These are phyloP conservation scores for Drosophila histrio DNA, from an alignment of 2,888 invertebrate genomes.

Conservation along the genomic window DNA sequence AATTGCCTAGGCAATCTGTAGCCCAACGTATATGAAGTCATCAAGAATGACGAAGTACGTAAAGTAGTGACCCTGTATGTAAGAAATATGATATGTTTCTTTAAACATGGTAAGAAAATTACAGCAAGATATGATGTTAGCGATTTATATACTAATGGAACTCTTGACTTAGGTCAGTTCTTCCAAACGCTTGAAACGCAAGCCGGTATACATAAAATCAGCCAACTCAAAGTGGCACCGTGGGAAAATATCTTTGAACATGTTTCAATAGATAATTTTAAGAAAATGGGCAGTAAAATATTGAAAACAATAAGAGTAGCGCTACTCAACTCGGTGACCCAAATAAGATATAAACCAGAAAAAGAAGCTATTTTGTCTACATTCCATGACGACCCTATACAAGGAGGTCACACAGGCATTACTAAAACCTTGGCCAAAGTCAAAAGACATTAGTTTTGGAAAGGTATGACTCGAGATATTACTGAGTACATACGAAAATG, in stretches of 20 bases:
- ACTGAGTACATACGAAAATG: neutral
- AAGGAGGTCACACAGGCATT: neutral
- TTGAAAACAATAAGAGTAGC: slow-evolving; percentile 5
- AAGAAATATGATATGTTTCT: neutral
- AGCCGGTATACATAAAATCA: slow-evolving; percentile 4
- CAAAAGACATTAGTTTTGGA: neutral
- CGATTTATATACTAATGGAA: slow-evolving; percentile 10
- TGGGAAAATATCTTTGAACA: slow-evolving; percentile 1
- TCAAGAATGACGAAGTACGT: neutral
- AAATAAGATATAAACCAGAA: neutral
- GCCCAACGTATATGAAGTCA: neutral
- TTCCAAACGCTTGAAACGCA: slow-evolving; percentile 2
- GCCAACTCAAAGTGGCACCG: neutral
- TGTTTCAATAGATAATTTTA: neutral
- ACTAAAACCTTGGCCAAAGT: neutral
- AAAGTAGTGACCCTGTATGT: no score
- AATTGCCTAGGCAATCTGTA: neutral
- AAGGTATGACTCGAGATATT: neutral
- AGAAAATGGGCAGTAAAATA: slow-evolving; percentile 4
- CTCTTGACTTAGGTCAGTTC: slow-evolving; percentile 2
- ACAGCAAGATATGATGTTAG: neutral
- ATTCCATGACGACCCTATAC: neutral
- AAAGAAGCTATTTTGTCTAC: slow-evolving; percentile 2
- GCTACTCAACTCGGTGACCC: slow-evolving; percentile 12
- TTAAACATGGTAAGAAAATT: neutral